Base-by-base conservation (phyloP, 2,888 invertebrate species). In the Lutraria lutraria region DNA sequence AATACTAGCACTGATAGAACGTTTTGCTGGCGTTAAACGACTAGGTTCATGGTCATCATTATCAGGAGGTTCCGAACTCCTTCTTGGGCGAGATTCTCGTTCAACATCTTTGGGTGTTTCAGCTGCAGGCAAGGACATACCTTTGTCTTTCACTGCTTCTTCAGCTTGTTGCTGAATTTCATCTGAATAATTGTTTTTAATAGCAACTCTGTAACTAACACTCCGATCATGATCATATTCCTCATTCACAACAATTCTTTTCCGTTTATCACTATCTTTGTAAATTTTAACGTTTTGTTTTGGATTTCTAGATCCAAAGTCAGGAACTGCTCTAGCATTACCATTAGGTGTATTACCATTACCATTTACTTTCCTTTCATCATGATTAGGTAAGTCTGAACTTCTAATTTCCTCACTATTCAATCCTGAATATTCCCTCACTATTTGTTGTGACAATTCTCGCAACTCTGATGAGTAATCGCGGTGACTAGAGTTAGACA, bases 1-100 rank as follows among this genome's bases (percentile, higher is more conserved):
- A 84, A 96, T 95, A 91, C 95, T 95, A 21, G 93, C 93, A 85
- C 96, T 95, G 60, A 95, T 93, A 0, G 95, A 95, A 43, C 94
- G 92, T 89, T 95, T 96, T 43, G 94, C 92, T 13, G 94, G 95
- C 16, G 94, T 95, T 29, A 95, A 92, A 72, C 91, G 90, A 63
- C 90, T 91, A 79, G 87, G 90, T 79, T 92, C 88, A 0, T 83
- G 85, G 16, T 88, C 88, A 63, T 92, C 88, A 34, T 90, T 90
- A n/a, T 93, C 92, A 54, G 86, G 79, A 3, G 92, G 93, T 53
- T 91, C 72, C 16, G 94, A 94, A 84, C 88, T 92, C 6, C 91
- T 86, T 53, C 92, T 89, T 81, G 90, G 91, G 56, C 89, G 86
- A 81, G 92, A 90, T 60, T 85, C 86, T 34, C 54, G 43, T 16